Evolutionary conservation across 2,888 invertebrate species (phyloP).

Genomic region (Teinopalpus imperialis): DNA sequence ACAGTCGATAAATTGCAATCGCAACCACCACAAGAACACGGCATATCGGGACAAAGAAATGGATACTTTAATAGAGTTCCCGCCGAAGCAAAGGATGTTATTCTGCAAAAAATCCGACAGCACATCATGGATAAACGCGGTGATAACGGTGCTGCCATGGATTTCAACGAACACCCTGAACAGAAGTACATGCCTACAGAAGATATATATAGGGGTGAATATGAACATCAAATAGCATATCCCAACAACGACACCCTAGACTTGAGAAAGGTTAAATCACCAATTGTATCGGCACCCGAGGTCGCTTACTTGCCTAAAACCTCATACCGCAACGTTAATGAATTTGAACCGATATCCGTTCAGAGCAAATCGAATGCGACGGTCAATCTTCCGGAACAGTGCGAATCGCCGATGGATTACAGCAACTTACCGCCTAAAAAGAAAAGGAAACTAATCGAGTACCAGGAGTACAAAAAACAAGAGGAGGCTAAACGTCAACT

Average conservation of each 20-base stretch:
- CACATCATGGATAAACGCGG: slow-evolving; percentile 78
- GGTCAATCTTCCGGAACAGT: slow-evolving; percentile 65
- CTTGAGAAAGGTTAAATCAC: slow-evolving; percentile 71
- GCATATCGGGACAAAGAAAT: slow-evolving; percentile 47
- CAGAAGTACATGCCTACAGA: slow-evolving; percentile 56
- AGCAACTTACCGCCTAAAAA: slow-evolving; percentile 78
- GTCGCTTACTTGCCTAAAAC: slow-evolving; percentile 46
- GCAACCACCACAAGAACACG: slow-evolving; percentile 50
- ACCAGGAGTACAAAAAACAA: slow-evolving; percentile 78
- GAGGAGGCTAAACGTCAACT: slow-evolving; percentile 70
- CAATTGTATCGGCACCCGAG: slow-evolving; percentile 49
- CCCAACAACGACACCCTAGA: slow-evolving; percentile 64
- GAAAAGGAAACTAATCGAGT: slow-evolving; percentile 78
- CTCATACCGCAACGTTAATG: slow-evolving; percentile 38
- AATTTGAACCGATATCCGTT: slow-evolving; percentile 46
- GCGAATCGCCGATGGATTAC: slow-evolving; percentile 77
- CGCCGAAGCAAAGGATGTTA: slow-evolving; percentile 73
- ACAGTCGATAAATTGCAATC: slow-evolving; percentile 71
- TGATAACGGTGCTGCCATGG: slow-evolving; percentile 43
- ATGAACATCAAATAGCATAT: slow-evolving; percentile 48
- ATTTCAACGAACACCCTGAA: slow-evolving; percentile 52
- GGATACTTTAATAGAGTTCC: slow-evolving; percentile 69
- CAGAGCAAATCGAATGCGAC: slow-evolving; percentile 57
- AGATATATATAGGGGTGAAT: slow-evolving; percentile 56
- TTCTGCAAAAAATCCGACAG: slow-evolving; percentile 76